Conservation (phyloP, 2,113 vertebrate genomes). For the Piaya cayana region DNA sequence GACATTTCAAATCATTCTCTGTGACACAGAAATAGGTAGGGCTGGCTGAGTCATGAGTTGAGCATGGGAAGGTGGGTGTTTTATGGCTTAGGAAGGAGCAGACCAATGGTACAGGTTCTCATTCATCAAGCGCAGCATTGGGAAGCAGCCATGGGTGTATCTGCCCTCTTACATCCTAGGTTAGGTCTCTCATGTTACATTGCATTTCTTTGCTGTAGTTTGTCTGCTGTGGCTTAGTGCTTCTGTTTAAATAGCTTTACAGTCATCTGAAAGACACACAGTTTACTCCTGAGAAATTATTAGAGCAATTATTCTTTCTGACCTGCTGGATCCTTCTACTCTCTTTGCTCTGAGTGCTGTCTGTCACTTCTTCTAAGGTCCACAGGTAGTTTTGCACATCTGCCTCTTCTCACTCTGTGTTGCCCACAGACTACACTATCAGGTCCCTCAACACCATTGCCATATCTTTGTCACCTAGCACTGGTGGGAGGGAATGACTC, state of each 20-base stretch:
- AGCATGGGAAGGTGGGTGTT: neutral
- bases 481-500: neutral
- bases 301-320: neutral
- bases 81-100: neutral
- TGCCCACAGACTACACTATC: neutral
- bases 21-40: neutral
- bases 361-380: neutral
- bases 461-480: neutral
- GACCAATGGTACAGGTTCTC: neutral
- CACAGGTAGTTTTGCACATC: neutral
- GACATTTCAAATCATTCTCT: neutral
- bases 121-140: neutral
- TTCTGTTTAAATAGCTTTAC: neutral
- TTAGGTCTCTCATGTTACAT: neutral
- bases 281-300: neutral
- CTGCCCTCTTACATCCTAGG: neutral
- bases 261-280: neutral
- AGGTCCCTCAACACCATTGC: neutral
- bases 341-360: neutral
- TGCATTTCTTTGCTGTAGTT: neutral
- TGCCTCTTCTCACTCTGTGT: fast-evolving
- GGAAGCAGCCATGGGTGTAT: neutral
- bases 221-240: neutral
- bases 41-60: neutral
- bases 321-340: neutral